Evolutionary conservation across 2,113 vertebrate species (phyloP), one percentile per base, ranked within the genome.

Genomic region (Toxostoma redivivum): DNA sequence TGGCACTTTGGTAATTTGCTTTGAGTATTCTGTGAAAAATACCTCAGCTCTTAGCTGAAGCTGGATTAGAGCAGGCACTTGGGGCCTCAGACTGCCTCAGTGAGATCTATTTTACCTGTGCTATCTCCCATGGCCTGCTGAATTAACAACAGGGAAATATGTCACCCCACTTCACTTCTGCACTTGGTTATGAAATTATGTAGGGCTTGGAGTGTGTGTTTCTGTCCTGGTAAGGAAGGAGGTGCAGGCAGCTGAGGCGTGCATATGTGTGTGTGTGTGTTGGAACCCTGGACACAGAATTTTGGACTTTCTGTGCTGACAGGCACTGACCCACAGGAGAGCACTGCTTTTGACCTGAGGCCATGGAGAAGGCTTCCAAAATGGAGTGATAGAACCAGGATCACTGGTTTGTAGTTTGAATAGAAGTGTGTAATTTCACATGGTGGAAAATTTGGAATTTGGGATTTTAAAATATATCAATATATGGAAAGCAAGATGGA

Each of bases 191-290:
- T 64, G 54, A 40, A 51, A 40, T 37, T 15, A 24, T 17, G 14
- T 37, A 12, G 11, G 38, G 35, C 23, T 71, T 11, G 30, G 11
- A 35, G 23, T 12, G 27, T 0, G 0, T 35, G 44, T 38, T 47
- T 73, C 7, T 84, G 69, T 78, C 11, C n/a, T 66, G 76, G 9
- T 28, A 48, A 0, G 3, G 17, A 40, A 17, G 23, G 62, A 64
- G 9, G 7, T 5, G 15, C 3, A 11, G 33, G 25, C 31, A 24
- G 50, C 38, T 2, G 7, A 78, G 62, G 22, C 0, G 1, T 11
- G 9, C 1, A 1, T 56, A 4, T 7, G 15, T 51, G 7, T 9
- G 30, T 48, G 23, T 25, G 24, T 50, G 50, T 51, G 9, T 8
- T 50, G 48, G 48, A 50, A 27, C 48, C 24, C 25, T 51, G 50